Base-by-base conservation (phyloP, 1,140 invertebrate genomes). In the Drosophila chauvacae region DNA sequence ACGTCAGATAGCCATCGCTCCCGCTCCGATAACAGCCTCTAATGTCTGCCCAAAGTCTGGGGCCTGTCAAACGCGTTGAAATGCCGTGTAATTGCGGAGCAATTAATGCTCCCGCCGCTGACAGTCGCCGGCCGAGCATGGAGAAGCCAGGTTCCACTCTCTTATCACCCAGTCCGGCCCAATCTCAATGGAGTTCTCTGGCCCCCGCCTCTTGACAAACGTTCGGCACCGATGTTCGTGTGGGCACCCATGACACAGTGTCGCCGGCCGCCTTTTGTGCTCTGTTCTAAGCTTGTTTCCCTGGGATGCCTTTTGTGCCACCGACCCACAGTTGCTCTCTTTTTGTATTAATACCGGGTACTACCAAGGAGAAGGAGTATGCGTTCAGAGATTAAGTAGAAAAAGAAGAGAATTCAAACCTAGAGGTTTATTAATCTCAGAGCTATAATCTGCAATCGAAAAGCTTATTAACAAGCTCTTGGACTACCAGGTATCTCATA, bases 221-320 rank as follows among this genome's bases (percentile, higher is more conserved):
- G 62, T 51, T 68, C 20, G 37, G 18, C 26, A 9, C 13, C 16
- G 61, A 60, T 64, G 56, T 64, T 64, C 3, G 37, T 61, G 37
- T 33, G 56, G 20, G 13, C 13, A 58, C 57, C 37, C 39, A n/a
- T 64, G 62, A 26, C 39, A 61, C 26, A n/a, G 9, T 68, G 44
- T 66, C 45, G 35, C 44, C 26, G 37, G 62, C 35, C 41, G 28
- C 62, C 45, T 53, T 28, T 68, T 51, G 62, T 61, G 58, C 48
- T 41, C 23, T 39, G 63, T 47, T 82, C 42, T 35, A 60, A 35
- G 62, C 66, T 57, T 75, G 70, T 70, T 83, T 51, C 51, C 60
- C 56, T 33, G 30, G 9, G 51, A 3, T 23, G 39, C 20, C 33
- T 55, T 62, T 20, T 16, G n/a, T 56, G 16, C 23, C n/a, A 23